Percentiles rank a stretch among this genome's conserved stretches.
Conservation (phyloP, 2,113 vertebrate species). For the Murina feae region DNA sequence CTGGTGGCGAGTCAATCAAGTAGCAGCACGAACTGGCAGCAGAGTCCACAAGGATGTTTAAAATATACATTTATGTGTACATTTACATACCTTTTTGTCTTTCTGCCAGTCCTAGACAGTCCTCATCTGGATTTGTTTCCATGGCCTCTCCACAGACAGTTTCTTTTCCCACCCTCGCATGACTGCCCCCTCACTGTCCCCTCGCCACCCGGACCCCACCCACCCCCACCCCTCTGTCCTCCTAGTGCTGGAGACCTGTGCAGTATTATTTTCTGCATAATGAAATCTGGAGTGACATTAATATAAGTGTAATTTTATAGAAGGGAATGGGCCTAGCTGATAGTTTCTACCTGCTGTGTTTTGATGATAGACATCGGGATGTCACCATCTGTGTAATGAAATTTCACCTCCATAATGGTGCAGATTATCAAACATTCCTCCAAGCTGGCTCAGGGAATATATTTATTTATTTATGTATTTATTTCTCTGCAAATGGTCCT, state of each 20-base stretch:
- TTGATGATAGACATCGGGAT: slow-evolving; percentile 87
- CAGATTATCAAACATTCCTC: slow-evolving; percentile 84
- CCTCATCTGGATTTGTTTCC: background rate
- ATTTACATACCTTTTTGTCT: background rate
- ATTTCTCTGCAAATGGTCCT: background rate
- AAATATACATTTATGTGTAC: background rate
- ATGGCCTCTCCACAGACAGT: background rate
- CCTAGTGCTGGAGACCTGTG: slow-evolving; percentile 76
- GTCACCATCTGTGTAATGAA: slow-evolving; percentile 89
- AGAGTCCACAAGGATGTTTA: background rate
- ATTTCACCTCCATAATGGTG: slow-evolving; percentile 86
- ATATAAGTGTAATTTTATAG: slow-evolving; percentile 88
- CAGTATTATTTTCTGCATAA: slow-evolving; percentile 86
- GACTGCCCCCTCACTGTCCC: background rate
- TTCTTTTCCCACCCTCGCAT: background rate
- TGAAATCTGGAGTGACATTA: slow-evolving; percentile 88
- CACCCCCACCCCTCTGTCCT: slow-evolving; percentile 5
- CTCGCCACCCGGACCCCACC: background rate
- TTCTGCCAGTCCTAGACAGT: background rate
- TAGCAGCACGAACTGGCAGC: background rate
- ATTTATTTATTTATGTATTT: background rate
- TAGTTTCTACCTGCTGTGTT: slow-evolving; percentile 88
- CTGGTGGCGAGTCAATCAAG: background rate
- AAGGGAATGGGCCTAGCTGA: slow-evolving; percentile 83
- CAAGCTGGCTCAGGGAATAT: slow-evolving; percentile 69